A percentile compares a stretch with the other conserved stretches of the same genome.
Evolutionary conservation across 2,888 invertebrate genomes (phyloP).

Genomic region (Choristoneura rosaceana): DNA sequence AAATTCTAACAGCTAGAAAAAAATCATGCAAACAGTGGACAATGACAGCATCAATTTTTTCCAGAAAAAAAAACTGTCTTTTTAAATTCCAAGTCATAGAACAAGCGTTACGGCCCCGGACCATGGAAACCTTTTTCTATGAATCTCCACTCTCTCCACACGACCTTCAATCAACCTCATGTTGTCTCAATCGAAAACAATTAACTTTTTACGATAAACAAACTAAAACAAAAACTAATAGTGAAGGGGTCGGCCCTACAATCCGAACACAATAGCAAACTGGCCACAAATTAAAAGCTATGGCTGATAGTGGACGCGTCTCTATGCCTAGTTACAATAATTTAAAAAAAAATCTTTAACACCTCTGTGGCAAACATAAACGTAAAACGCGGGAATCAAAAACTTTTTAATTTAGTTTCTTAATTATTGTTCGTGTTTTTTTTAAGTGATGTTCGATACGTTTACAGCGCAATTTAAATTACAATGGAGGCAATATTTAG

Average conservation of each 20-base stretch:
- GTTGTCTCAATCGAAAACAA: constrained; percentile 35
- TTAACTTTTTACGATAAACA: constrained; percentile 47
- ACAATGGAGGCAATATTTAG: constrained; percentile 81
- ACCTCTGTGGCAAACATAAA: background rate
- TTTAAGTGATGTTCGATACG: constrained; percentile 62
- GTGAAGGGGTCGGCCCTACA: constrained; percentile 64
- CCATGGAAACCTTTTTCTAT: background rate
- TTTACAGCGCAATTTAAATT: constrained; percentile 63
- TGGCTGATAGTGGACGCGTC: constrained; percentile 62
- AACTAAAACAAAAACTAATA: constrained; percentile 51
- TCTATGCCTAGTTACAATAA: constrained; percentile 45
- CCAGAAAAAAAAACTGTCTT: too few relatives aligned
- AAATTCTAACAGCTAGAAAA: too few relatives aligned
- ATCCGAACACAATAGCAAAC: constrained; percentile 34
- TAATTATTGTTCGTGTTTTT: constrained; percentile 38
- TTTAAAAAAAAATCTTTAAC: constrained; percentile 31
- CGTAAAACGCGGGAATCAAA: background rate
- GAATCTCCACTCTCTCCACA: constrained; percentile 15
- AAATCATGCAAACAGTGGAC: background rate
- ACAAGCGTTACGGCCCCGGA: background rate
- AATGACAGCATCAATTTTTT: background rate
- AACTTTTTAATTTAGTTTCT: constrained; percentile 5
- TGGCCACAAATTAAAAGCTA: constrained; percentile 57
- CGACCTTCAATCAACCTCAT: constrained; percentile 30
- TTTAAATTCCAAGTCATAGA: background rate